Base-by-base conservation (phyloP, 2,888 invertebrate species). In the Diarsia brunnea region DNA sequence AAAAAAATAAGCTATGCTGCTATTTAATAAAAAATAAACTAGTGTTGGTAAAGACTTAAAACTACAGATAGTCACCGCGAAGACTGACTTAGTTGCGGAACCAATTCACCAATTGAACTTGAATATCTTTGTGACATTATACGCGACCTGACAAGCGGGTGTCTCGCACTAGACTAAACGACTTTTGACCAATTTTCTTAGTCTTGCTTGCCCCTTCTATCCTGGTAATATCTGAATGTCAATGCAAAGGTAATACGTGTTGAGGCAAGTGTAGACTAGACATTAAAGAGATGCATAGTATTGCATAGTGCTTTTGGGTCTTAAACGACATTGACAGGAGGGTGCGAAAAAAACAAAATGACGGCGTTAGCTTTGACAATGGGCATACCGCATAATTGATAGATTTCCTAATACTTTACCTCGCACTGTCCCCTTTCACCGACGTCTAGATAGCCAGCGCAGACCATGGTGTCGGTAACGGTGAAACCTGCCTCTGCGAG, bases 391-490 rank as follows among this genome's bases (percentile, higher is more conserved):
- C n/a, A 24, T 60, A 16, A 60, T 60, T 27, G 16, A 10, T 31
- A 31, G 58, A 58, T 19, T 58, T n/a, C n/a, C 7, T 14, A 63
- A n/a, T 63, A 43, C n/a, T 63, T 10, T 78, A 94, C 94, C 90
- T 89, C 79, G 60, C 94, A 94, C 73, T 94, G 94, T 73, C 92
- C 94, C 5, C 89, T 82, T 2, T 91, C 81, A 0, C 94, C 94
- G 0, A 94, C 94, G 38, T 94, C 94, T 5, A 91, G 88, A 92
- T 92, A 94, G 0, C 95, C 95, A 1, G 92, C 93, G 72, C 95
- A 96, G 16, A 95, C 75, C 93, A 95, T 93, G 83, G 90, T 91
- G 69, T 86, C 78, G 3, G 92, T 91, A 61, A 95, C 89, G 0
- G 82, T 84, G 79, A 92, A 87, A 16, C 83, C 88, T 1, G 91